Base-by-base conservation (phyloP, 92 coral and sea anemone species). In the Micromussa lordhowensis region DNA sequence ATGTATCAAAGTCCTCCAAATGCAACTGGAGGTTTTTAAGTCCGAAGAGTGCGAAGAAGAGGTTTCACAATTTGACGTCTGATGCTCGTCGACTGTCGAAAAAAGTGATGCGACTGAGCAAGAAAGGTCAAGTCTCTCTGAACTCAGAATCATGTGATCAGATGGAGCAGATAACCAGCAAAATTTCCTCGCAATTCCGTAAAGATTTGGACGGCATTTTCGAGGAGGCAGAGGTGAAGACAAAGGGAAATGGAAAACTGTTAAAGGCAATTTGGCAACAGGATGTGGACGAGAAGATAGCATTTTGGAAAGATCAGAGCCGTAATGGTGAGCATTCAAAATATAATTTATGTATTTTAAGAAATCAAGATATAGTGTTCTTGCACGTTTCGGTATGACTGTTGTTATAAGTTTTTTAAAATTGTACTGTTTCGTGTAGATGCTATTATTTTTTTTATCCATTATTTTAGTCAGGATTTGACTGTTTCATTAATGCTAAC, bases 251-350 rank as follows among this genome's bases (percentile, higher is more conserved):
- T 3, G 81, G 81, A 44, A 77, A 24, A 36, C 59, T 77, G 8
- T 15, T 77, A 32, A 18, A 44, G 26, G 34, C 16, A 77, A 48
- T 77, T 7, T 77, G 66, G 81, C 19, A 40, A 26, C 32, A 48
- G 28, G 66, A 77, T 49, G 81, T 77, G 26, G 63, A 77, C 29
- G 81, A 77, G 16, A 77, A 29, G 34, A 38, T 49, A 32, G 66
- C 81, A 24, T 73, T 49, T 77, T 77, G 81, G 81, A 77, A 77
- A n/a, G 81, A 77, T 48, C 81, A 77, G 35, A 26, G 18, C 53
- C 63, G 26, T 6, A 78, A 78, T 29, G 36, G 82, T 78, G 51
- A 15, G 82, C 61, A 55, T 55, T 55, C 61, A 55, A 55, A 55
- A 55, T 14, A 55, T 55, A 14, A 13, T 55, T 12, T 55, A 13